Base-by-base conservation (phyloP, 1,140 invertebrate genomes). In the Rhysida immarginata region DNA sequence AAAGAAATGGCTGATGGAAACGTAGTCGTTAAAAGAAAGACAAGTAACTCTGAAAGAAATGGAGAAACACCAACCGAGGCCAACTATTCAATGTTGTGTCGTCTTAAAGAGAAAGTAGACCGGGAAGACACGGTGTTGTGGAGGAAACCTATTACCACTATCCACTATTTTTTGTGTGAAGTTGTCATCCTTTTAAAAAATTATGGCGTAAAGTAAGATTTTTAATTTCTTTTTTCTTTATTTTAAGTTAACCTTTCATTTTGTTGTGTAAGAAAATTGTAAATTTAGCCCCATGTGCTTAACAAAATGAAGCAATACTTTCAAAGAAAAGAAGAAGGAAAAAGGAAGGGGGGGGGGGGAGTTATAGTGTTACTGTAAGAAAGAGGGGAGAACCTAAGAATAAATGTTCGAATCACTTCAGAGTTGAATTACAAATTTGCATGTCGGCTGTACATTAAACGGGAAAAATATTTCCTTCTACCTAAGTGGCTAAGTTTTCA, bases 121-220 rank as follows among this genome's bases (percentile, higher is more conserved):
- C 59, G 75, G 27, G 68, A 72, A 65, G 78, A 78, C 63, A 69
- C 94, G 60, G 87, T 93, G 27, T 67, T 96, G 55, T 96, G 90
- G 90, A 78, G 83, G 64, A 79, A 79, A 65, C 92, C 92, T 24
- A 65, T 94, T 48, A 78, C 74, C 57, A 94, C 90, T 13, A 61
- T 90, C 35, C 81, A 86, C 65, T 94, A 89, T 74, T 92, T 87
- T 73, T 66, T 81, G 62, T 76, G 77, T 61, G 90, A 95, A 78
- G 69, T 84, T 60, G 66, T 73, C 61, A 75, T 77, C 62, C 75
- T 83, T 62, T 72, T 75, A 59, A 72, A 70, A 65, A 74, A 74
- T 59, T 80, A 78, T 68, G 72, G 68, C 61, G 70, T 69, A 74
- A 65, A 66, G 71, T 72, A 61, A 48, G 56, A 55, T 21, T 29